Evolutionary conservation across 1,140 invertebrate genomes (phyloP).

Genomic region (Forficula auricularia): DNA sequence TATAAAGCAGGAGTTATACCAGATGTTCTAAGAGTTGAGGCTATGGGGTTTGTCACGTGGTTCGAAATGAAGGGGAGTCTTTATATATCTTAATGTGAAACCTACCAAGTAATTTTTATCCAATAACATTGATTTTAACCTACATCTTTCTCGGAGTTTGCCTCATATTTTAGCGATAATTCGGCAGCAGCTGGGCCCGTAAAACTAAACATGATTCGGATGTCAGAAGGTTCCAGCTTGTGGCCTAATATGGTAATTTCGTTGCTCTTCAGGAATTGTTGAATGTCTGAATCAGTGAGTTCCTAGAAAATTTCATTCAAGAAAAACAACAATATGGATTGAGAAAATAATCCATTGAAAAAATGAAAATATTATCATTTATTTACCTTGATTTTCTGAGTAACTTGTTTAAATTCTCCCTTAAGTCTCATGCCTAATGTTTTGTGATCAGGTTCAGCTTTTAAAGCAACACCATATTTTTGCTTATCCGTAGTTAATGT

Average conservation of each 20-base stretch:
- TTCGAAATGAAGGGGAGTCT: no score
- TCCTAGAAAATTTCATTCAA: constrained; percentile 16
- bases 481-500: constrained; percentile 80
- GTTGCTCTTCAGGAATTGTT: constrained; percentile 53
- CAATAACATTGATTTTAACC: no score
- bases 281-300: constrained; percentile 62
- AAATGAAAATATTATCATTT: constrained; percentile 10
- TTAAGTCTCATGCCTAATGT: constrained; percentile 72
- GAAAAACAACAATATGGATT: neutral
- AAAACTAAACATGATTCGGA: constrained; percentile 69
- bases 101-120: no score
- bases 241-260: constrained; percentile 57
- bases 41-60: no score
- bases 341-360: constrained; percentile 3
- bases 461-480: constrained; percentile 81
- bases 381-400: constrained; percentile 54
- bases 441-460: constrained; percentile 83
- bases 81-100: no score
- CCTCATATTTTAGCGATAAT: constrained; percentile 59
- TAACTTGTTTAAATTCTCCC: constrained; percentile 75
- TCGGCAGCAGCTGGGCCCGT: constrained; percentile 34
- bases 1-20: no score
- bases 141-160: constrained; percentile 71
- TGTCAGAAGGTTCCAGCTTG: constrained; percentile 57
- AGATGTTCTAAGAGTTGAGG: no score